Evolutionary conservation across 2,113 vertebrate species (phyloP), one percentile per base, ranked within the genome.

Genomic region (Ceyx margarethae): DNA sequence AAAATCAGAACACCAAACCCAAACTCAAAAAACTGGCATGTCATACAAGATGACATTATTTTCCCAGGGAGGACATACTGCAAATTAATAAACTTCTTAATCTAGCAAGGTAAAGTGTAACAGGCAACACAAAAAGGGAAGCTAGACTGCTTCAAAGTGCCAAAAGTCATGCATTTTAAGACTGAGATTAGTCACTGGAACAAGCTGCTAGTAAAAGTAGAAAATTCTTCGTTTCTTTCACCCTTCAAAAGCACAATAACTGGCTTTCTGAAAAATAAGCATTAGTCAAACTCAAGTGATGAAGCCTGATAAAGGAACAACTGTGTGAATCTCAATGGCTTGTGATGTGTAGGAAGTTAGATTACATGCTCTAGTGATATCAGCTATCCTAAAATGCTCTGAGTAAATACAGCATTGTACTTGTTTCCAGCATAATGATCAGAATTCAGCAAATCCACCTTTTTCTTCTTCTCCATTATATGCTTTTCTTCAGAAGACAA

Each of bases 231-330:
- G 40, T 69, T 69, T 87, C 29, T 82, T 74, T 80, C 1, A 15
- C 72, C 72, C 76, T 90, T 92, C 90, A 77, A 69, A 91, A 80
- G 64, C 50, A 92, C 58, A 92, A 45, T 85, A 85, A 92, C 80
- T 19, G 81, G 42, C 79, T 91, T 94, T 95, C 82, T 88, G 76
- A 93, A 93, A 50, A 94, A 91, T 56, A 85, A 60, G 85, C 57
- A 81, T 95, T 88, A 94, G 85, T 95, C 91, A 94, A 94, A 83
- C 79, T 93, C 68, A 80, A 54, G 60, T 67, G 90, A 93, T 65
- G 65, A 90, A 71, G 57, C 43, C 80, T 72, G 82, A 91, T 94
- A 91, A 90, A 87, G 43, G 76, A 91, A 68, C 0, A 6, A 69
- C 60, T 71, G 64, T 33, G 57, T 61, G 82, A 95, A 53, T 37